Base-by-base conservation (phyloP, 2,113 vertebrate genomes). In the Pagrus major region DNA sequence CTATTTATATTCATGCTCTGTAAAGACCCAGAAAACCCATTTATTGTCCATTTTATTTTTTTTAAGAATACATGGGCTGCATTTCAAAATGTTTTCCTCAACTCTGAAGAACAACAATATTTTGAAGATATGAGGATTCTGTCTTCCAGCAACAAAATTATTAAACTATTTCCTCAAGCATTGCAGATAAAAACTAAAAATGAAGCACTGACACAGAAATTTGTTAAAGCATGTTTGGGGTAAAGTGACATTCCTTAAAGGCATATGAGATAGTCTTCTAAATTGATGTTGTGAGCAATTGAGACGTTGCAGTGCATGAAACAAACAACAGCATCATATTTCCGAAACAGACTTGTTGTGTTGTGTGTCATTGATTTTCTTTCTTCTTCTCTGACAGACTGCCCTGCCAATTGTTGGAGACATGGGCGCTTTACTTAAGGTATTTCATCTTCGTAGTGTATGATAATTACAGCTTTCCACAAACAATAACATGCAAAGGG, bases 351-450 rank as follows among this genome's bases (percentile, higher is more conserved):
- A 55, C 72, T 31, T 60, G 11, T 37, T 54, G 18, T 63, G 42
- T 1, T 37, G 27, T 59, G 12, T 66, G 23, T 84, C 31, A 59
- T 47, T 11, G 44, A 46, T 72, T 68, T 27, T 33, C 29, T 55
- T 55, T 67, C 11, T 60, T 67, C 11, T 59, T 10, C 47, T 66
- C 49, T 76, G 35, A 86, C 90, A 99, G 98, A 95, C 97, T 81
- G 97, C 98, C 60, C 94, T 99, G 87, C 98, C 98, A 52, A 97
- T 99, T 65, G 91, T 98, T 80, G 96, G 97, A 93, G 98, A 99
- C 81, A 96, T 97, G 81, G 95, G 97, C 20, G 90, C 95, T 80
- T 85, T 97, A 79, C 84, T 99, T 42, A 99, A 99, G 97, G 98
- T 99, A 97, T 68, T 58, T 76, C 39, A 47, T 58, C 64, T 35